Percentiles rank a stretch among this genome's conserved stretches.
These are phyloP conservation scores for Tipula unca DNA, from an alignment of 2,888 invertebrate species.

Conservation along the genomic window DNA sequence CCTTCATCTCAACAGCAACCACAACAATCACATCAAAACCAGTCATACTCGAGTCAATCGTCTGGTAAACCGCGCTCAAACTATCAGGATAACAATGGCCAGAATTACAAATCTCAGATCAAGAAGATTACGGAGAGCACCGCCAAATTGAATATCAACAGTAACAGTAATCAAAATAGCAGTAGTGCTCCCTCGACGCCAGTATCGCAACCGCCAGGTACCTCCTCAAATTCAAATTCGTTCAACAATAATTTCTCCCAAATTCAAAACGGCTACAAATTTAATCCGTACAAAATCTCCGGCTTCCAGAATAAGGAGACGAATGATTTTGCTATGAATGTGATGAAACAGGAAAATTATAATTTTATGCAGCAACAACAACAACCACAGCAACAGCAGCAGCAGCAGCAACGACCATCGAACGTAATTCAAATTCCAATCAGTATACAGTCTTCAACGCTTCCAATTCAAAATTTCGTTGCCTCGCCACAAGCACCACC, in stretches of 20 bases:
- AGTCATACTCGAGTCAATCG: not conserved
- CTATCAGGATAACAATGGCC: not conserved
- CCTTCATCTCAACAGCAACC: not conserved
- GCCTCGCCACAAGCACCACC: conserved; percentile 21
- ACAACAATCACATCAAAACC: not conserved
- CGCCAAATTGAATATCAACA: not conserved
- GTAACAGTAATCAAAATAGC: conserved; percentile 15
- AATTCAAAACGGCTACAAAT: conserved; percentile 36
- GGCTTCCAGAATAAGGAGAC: conserved; percentile 42
- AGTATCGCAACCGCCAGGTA: not conserved
- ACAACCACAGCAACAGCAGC: conserved; percentile 18
- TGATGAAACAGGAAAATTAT: conserved; percentile 31
- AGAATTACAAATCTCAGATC: not conserved
- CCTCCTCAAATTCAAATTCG: not conserved
- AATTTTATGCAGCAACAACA: conserved; percentile 23
- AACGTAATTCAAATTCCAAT: not conserved
- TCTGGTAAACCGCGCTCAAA: not conserved
- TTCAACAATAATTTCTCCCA: conserved; percentile 23
- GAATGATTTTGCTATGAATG: conserved; percentile 40
- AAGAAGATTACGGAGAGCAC: conserved; percentile 14
- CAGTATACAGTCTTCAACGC: not conserved
- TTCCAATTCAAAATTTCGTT: not conserved
- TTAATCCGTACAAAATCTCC: conserved; percentile 41
- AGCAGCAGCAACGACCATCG: conserved; percentile 32
- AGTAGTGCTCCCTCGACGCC: not conserved